A percentile compares a stretch with the other conserved stretches of the same genome.
Conservation (phyloP, 2,113 vertebrate genomes). For the Eublepharis macularius region DNA sequence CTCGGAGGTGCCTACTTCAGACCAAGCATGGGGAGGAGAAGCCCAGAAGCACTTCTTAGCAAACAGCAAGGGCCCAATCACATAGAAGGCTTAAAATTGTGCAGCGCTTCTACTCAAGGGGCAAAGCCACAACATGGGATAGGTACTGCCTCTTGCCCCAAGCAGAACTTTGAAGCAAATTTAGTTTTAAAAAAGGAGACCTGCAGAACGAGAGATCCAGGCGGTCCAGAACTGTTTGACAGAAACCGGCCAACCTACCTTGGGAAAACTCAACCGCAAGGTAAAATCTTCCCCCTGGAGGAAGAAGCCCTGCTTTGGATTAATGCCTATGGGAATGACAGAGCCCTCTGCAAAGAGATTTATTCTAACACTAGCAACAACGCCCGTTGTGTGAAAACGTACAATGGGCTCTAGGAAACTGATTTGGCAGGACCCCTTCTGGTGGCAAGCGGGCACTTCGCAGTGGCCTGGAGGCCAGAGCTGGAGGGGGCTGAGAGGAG, state of each 20-base stretch:
- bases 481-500: too few species aligned
- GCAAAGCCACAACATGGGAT: neutral
- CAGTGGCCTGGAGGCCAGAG: too few species aligned
- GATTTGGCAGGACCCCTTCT: too few species aligned
- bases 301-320: neutral
- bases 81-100: neutral
- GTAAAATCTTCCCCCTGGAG: neutral
- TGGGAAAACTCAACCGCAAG: neutral
- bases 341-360: neutral
- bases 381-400: too few species aligned
- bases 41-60: too few species aligned
- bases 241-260: neutral
- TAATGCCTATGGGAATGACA: neutral
- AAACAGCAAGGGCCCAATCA: too few species aligned
- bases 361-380: too few species aligned
- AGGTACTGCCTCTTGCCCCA: neutral
- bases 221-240: neutral
- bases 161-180: neutral
- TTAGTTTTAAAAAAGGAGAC: neutral
- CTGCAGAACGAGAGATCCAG: neutral
- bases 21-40: too few species aligned
- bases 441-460: too few species aligned
- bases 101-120: too few species aligned
- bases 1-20: too few species aligned
- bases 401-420: too few species aligned